Percentiles rank a stretch among this genome's conserved stretches.
These are phyloP conservation scores for Rhopalosiphum padi DNA, from an alignment of 1,140 invertebrate genomes.

Conservation along the genomic window DNA sequence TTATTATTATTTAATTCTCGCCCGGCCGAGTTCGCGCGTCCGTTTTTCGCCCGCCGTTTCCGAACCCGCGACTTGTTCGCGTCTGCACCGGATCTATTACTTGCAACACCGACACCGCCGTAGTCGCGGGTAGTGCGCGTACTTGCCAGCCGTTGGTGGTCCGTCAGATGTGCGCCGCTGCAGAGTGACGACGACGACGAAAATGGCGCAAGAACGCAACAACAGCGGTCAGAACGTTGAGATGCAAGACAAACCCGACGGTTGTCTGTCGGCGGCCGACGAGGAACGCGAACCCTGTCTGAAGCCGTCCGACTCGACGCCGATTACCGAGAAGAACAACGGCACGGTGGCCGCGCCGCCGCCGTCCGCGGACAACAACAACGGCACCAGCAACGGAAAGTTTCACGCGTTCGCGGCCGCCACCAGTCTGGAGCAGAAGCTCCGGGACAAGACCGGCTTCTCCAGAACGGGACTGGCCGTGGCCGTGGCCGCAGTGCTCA, in stretches of 20 bases:
- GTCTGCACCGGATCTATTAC: too few relatives aligned
- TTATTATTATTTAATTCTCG: not conserved
- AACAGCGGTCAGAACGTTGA: not conserved
- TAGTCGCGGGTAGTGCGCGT: not conserved
- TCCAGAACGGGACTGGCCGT: conserved; percentile 59
- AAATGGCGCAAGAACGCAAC: not conserved
- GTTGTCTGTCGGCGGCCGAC: conserved; percentile 27
- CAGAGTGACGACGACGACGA: not conserved
- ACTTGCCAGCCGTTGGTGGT: not conserved
- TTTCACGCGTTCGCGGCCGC: conserved; percentile 27
- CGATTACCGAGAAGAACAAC: conserved; percentile 25
- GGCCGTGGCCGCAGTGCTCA: conserved; percentile 59
- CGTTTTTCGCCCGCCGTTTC: not conserved
- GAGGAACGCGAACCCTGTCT: conserved; percentile 49
- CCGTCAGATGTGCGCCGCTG: not conserved
- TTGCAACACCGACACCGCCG: not conserved
- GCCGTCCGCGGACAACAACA: not conserved
- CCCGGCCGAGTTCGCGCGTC: not conserved
- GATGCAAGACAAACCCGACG: conserved; percentile 53
- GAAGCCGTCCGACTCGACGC: not conserved
- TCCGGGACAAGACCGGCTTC: conserved; percentile 60
- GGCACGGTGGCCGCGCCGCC: not conserved
- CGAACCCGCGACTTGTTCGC: not conserved
- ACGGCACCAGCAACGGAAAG: conserved; percentile 25
- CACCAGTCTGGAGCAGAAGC: conserved; percentile 39